A percentile compares a stretch with the other conserved stretches of the same genome.
Evolutionary conservation across 2,888 invertebrate species (phyloP).

Genomic region (Leucophenga maculata): DNA sequence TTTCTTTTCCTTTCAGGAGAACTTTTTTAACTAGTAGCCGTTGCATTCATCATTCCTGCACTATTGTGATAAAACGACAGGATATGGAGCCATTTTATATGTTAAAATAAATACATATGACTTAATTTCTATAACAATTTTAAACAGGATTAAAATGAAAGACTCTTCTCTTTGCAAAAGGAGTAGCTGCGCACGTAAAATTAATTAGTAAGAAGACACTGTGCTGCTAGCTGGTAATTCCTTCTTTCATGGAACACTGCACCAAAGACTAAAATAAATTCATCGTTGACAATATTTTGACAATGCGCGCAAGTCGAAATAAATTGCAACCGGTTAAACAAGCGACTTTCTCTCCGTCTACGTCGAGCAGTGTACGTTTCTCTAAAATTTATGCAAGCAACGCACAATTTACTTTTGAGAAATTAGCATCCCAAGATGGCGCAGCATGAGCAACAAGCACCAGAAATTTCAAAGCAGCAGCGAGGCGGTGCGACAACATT

Average conservation of each 20-base stretch:
- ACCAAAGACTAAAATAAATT: conserved; percentile 43
- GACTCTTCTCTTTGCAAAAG: neutral
- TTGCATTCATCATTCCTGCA: no score
- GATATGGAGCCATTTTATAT: no score
- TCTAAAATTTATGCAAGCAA: conserved; percentile 36
- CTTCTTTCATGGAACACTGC: conserved; percentile 2
- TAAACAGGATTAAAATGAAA: neutral
- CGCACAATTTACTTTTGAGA: conserved; percentile 39
- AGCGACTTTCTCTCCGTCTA: conserved; percentile 9
- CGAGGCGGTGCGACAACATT: neutral
- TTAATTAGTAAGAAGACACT: conserved; percentile 14
- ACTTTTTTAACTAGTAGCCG: no score
- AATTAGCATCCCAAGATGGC: conserved; percentile 43
- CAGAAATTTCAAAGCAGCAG: conserved; percentile 36
- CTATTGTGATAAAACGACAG: no score
- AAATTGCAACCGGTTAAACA: conserved; percentile 41
- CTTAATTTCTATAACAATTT: neutral
- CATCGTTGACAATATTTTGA: conserved; percentile 41
- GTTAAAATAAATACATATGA: no score
- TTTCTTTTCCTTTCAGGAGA: no score
- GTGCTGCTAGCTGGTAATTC: conserved; percentile 1
- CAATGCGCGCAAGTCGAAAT: conserved; percentile 36
- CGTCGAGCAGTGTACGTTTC: neutral
- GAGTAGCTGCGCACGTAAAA: conserved; percentile 1
- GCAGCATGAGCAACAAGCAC: conserved; percentile 32